These are phyloP conservation scores for Lepilemur ruficaudatus DNA, from an alignment of 2,797 vertebrate genomes.

Conservation along the genomic window DNA sequence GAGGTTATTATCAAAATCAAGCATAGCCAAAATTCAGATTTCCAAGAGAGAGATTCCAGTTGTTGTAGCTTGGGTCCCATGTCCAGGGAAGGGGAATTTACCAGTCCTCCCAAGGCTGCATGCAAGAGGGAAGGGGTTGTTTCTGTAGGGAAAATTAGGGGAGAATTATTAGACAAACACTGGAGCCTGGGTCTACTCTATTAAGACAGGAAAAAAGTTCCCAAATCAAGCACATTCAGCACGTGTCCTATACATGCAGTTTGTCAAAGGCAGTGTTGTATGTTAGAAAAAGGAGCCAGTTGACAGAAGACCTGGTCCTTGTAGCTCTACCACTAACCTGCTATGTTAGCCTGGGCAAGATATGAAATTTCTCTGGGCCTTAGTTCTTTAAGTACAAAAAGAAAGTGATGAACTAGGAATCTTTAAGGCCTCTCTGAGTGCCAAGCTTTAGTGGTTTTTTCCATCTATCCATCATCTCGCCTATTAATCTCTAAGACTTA, in stretches of 20 bases:
- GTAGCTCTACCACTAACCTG: neutral
- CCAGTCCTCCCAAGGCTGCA: neutral
- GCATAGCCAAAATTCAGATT: neutral
- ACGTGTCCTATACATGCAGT: accelerated
- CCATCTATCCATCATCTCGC: neutral
- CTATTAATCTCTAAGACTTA: neutral
- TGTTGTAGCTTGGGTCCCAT: neutral
- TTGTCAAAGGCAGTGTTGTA: neutral
- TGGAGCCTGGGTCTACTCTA: neutral
- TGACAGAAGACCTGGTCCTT: neutral
- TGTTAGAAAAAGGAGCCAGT: neutral
- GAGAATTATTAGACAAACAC: neutral
- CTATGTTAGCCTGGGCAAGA: neutral
- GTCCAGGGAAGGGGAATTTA: neutral
- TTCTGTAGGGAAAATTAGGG: neutral
- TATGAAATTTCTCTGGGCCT: neutral
- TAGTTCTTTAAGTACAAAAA: neutral
- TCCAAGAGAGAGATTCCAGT: neutral
- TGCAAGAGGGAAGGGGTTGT: neutral
- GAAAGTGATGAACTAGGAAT: neutral
- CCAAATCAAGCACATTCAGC: neutral
- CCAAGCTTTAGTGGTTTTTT: neutral
- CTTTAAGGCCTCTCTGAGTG: neutral
- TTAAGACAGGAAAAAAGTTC: neutral
- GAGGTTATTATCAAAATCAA: neutral